A percentile compares a stretch with the other conserved stretches of the same genome.
phyloP scores from a whole-genome alignment of 2,113 vertebrate species.

The Pygathrix nemaeus region DNA sequence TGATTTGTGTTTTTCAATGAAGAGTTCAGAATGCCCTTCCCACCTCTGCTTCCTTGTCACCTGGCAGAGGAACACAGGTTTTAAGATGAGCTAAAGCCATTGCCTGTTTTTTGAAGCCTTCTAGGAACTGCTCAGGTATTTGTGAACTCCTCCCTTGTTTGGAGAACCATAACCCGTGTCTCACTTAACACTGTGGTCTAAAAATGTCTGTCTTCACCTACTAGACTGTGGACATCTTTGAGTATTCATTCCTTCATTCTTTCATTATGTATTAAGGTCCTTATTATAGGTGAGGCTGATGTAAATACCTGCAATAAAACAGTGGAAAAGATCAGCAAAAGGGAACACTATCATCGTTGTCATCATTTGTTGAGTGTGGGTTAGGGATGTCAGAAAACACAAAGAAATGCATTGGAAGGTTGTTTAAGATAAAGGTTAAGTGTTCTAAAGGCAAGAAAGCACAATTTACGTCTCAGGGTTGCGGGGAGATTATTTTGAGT shows the following conservation, averaged over 20 bases:
- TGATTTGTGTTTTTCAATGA: background rate
- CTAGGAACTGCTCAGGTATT: background rate
- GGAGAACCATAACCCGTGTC: background rate
- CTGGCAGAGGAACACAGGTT: background rate
- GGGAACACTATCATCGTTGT: fast-evolving
- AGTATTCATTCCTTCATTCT: background rate
- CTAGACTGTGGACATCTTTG: background rate
- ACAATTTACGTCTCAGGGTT: background rate
- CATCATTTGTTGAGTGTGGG: fast-evolving
- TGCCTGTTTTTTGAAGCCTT: background rate
- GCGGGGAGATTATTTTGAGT: background rate
- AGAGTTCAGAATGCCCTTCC: background rate
- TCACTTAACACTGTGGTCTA: background rate
- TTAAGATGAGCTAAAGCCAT: background rate
- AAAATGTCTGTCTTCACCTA: too few species aligned
- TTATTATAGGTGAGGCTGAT: background rate
- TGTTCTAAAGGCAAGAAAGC: background rate
- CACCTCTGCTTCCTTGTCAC: background rate
- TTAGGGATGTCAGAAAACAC: background rate
- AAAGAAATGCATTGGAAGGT: background rate
- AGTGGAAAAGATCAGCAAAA: background rate
- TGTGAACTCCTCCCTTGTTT: background rate
- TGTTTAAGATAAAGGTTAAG: background rate
- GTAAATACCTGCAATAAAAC: too few species aligned
- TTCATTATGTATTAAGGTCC: background rate